A percentile compares a stretch with the other conserved stretches of the same genome.
Conservation (phyloP, 2,113 vertebrate species). For the Cranoglanis bouderius region DNA sequence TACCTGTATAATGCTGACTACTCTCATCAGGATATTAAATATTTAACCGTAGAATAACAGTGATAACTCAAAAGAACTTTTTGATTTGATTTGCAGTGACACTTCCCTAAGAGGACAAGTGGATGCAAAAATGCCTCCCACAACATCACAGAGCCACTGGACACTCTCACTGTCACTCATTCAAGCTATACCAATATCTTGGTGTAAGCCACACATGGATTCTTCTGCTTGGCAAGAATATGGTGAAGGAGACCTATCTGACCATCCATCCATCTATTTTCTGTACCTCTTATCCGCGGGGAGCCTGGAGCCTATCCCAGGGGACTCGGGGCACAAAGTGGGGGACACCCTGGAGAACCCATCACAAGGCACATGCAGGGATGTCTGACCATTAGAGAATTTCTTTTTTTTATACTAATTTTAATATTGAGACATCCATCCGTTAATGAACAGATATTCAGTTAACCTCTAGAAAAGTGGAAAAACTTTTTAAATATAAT, state of each 20-base stretch:
- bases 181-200: background rate
- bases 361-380: no score
- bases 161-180: background rate
- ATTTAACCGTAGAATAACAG: background rate
- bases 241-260: no score
- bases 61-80: background rate
- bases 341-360: no score
- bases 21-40: background rate
- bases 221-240: no score
- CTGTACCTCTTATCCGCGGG: no score
- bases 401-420: background rate
- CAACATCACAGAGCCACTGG: background rate
- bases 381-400: no score
- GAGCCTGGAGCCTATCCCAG: no score
- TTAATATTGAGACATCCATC: background rate
- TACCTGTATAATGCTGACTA: background rate
- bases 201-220: background rate
- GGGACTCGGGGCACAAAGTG: no score
- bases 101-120: background rate
- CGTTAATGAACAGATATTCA: background rate
- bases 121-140: background rate
- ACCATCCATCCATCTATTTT: no score
- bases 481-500: no score
- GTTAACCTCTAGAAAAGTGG: background rate
- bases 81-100: background rate